Conservation (phyloP, 2,113 vertebrate genomes). For the Myrmecobius fasciatus region DNA sequence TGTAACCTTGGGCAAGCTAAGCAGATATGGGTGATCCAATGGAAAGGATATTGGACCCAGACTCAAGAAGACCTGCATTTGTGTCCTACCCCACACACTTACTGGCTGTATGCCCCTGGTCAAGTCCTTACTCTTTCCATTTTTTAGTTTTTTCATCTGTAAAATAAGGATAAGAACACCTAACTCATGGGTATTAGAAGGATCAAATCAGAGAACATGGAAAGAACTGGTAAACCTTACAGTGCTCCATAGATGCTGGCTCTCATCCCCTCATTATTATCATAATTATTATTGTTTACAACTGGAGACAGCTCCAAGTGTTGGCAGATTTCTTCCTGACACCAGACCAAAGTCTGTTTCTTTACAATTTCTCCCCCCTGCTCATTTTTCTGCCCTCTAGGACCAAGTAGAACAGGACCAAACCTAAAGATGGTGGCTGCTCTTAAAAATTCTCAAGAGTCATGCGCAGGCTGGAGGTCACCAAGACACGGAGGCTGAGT, state of each 20-base stretch:
- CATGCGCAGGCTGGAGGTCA: neutral
- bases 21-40: neutral
- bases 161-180: neutral
- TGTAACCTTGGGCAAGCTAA: neutral
- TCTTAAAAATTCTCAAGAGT: neutral
- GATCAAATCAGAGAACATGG: neutral
- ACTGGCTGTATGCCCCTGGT: neutral
- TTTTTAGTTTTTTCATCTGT: neutral
- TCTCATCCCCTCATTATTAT: too few species aligned
- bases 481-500: too few species aligned
- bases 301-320: neutral
- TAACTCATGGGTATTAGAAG: neutral
- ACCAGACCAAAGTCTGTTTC: neutral
- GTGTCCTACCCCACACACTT: neutral
- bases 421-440: neutral
- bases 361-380: neutral
- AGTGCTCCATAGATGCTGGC: neutral
- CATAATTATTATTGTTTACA: neutral
- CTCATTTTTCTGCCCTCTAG: neutral
- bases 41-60: neutral
- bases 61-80: neutral
- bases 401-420: neutral
- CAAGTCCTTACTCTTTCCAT: neutral
- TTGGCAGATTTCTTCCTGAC: neutral
- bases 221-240: neutral